Evolutionary conservation across 2,888 invertebrate species (phyloP).

Genomic region (Hedychridium roseum): DNA sequence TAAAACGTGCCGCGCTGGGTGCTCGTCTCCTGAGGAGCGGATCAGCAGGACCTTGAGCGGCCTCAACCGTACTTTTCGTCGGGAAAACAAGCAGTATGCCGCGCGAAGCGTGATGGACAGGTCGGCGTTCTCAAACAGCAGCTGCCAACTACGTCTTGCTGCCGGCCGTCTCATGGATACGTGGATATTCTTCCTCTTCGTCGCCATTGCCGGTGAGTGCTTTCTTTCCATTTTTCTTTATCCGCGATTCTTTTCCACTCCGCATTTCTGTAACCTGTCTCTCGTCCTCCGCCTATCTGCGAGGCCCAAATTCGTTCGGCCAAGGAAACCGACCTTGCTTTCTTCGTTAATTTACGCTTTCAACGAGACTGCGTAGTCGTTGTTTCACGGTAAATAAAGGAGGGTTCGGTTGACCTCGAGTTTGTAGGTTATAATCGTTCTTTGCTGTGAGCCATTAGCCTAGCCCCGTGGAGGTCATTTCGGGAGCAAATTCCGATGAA

Average conservation of each 20-base stretch:
- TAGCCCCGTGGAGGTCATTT: too few relatives aligned
- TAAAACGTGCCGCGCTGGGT: too few relatives aligned
- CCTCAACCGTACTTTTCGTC: too few relatives aligned
- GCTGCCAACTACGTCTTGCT: conserved; percentile 32
- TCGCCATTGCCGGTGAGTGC: conserved; percentile 50
- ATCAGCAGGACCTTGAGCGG: too few relatives aligned
- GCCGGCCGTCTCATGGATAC: conserved; percentile 48
- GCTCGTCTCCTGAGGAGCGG: too few relatives aligned
- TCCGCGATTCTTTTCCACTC: neutral
- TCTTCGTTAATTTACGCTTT: conserved; percentile 1
- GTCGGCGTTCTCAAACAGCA: conserved; percentile 20
- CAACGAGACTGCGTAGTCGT: too few relatives aligned
- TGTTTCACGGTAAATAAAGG: too few relatives aligned
- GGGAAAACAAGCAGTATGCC: conserved; percentile 15
- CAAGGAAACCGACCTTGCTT: neutral
- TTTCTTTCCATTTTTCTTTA: conserved; percentile 6
- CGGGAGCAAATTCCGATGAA: too few relatives aligned
- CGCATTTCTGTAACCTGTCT: neutral
- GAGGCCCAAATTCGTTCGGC: conserved; percentile 27
- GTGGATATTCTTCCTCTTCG: conserved; percentile 49
- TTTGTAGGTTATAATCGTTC: too few relatives aligned
- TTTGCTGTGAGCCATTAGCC: too few relatives aligned
- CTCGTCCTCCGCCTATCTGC: neutral
- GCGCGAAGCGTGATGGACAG: conserved; percentile 37
- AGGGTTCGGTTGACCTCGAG: too few relatives aligned